These are phyloP conservation scores for Puma concolor DNA, from an alignment of 2,113 vertebrate species.

Conservation along the genomic window DNA sequence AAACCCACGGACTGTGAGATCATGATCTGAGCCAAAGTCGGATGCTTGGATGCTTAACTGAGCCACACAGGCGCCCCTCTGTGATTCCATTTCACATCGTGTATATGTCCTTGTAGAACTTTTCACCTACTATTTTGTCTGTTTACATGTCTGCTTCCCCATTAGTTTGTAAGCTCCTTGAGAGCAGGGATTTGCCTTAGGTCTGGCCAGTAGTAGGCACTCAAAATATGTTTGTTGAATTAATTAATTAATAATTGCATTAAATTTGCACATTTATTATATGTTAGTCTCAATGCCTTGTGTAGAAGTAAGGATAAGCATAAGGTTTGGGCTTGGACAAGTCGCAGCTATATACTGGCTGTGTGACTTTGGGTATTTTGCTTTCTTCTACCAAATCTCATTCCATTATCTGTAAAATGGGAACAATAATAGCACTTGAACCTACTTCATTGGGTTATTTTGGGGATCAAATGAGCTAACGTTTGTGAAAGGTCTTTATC, in stretches of 20 bases:
- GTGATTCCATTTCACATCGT: neutral
- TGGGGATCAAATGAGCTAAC: neutral
- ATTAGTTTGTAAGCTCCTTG: neutral
- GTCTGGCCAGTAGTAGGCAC: neutral
- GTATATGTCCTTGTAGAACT: neutral
- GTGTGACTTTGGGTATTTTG: neutral
- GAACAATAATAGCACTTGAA: neutral
- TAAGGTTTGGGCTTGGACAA: neutral
- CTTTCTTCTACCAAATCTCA: neutral
- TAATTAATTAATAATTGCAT: neutral
- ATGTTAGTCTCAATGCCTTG: neutral
- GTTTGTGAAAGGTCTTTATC: neutral
- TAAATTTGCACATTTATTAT: neutral
- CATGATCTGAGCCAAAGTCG: no score
- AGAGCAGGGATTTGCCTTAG: neutral
- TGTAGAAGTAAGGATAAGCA: neutral
- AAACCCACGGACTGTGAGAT: no score
- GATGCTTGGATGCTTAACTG: no score
- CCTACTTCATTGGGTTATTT: neutral
- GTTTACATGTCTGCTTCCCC: neutral
- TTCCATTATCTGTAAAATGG: neutral
- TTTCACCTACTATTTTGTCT: neutral
- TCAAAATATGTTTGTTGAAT: conserved; percentile 13
- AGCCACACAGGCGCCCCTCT: neutral
- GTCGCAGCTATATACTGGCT: neutral